These are phyloP conservation scores for Synanthedon andrenaeformis DNA, from an alignment of 2,888 invertebrate species.

Conservation along the genomic window DNA sequence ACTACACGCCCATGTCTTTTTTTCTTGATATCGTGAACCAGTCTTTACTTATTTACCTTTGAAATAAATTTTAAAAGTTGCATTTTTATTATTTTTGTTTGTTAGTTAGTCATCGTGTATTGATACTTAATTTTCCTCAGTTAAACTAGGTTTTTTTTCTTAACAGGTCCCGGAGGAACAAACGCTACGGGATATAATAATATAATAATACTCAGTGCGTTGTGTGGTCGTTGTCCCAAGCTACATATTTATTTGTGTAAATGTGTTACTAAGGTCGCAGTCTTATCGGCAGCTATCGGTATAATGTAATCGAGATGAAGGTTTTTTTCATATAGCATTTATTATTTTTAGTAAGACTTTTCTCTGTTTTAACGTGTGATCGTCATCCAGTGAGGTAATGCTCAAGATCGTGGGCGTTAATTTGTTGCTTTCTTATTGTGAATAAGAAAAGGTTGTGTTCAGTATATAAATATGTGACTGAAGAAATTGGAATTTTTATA, in stretches of 20 bases:
- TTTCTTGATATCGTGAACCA: no score
- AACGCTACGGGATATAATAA: no score
- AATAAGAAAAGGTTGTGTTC: conserved; percentile 56
- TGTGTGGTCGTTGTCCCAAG: conserved; percentile 21
- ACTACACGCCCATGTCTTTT: no score
- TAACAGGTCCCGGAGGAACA: no score
- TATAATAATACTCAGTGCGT: conserved; percentile 47
- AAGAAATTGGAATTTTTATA: conserved; percentile 25
- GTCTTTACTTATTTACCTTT: no score
- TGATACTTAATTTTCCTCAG: no score
- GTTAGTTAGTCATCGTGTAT: no score
- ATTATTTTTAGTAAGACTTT: not conserved
- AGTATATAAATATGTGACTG: conserved; percentile 25
- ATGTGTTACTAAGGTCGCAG: not conserved
- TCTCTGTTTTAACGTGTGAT: not conserved
- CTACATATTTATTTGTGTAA: not conserved
- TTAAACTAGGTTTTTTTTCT: no score
- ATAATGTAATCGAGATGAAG: not conserved
- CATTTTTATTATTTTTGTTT: no score
- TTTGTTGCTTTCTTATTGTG: conserved; percentile 38
- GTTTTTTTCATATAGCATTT: not conserved
- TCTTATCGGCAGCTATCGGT: not conserved
- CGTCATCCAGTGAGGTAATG: no score
- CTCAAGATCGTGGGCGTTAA: no score
- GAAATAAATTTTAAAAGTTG: no score